These are phyloP conservation scores for Rhagoletis pomonella DNA, from an alignment of 1,140 invertebrate species.

Conservation along the genomic window DNA sequence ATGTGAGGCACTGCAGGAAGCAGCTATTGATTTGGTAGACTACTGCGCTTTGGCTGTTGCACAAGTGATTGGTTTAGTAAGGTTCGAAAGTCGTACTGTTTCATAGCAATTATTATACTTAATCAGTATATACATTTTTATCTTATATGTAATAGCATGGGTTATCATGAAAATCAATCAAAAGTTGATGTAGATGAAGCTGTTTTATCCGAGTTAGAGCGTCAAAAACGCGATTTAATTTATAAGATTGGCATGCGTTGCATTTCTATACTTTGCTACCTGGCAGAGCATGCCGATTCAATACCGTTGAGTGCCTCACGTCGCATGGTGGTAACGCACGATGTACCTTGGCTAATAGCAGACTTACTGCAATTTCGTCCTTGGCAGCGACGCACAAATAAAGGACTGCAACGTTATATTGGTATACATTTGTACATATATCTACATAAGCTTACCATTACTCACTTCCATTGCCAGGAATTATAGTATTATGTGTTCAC, in stretches of 20 bases:
- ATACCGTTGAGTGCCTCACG: slow-evolving; percentile 80
- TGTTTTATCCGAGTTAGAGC: slow-evolving; percentile 77
- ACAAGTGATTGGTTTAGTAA: slow-evolving; percentile 75
- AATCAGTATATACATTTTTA: background rate
- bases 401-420: slow-evolving; percentile 76
- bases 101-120: slow-evolving; percentile 43
- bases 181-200: slow-evolving; percentile 75
- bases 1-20: slow-evolving; percentile 81
- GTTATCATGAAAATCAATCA: slow-evolving; percentile 65
- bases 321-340: slow-evolving; percentile 80
- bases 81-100: slow-evolving; percentile 35
- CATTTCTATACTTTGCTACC: slow-evolving; percentile 80
- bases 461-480: background rate
- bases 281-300: slow-evolving; percentile 76
- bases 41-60: slow-evolving; percentile 80
- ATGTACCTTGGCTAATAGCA: slow-evolving; percentile 83
- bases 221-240: slow-evolving; percentile 80
- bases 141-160: slow-evolving; percentile 59
- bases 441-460: background rate
- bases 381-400: slow-evolving; percentile 79
- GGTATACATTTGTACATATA: slow-evolving; percentile 68
- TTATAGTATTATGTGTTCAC: slow-evolving; percentile 24
- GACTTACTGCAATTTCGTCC: slow-evolving; percentile 81
- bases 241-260: slow-evolving; percentile 84
- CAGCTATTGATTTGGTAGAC: slow-evolving; percentile 84